Evolutionary conservation across 2,888 invertebrate genomes (phyloP).

Genomic region (Nephrotoma flavescens): DNA sequence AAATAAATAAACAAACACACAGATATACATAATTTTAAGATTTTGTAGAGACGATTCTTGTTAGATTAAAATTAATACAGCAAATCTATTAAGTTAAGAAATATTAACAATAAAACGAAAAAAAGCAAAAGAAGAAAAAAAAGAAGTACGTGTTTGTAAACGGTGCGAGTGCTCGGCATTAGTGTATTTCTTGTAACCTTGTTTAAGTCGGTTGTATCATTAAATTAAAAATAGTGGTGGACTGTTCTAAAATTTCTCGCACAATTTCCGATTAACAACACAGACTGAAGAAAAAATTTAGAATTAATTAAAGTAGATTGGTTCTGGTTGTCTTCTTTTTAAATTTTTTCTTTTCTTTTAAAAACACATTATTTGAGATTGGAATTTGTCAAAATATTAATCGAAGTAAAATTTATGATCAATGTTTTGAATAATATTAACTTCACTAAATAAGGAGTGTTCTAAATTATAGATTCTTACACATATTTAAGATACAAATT

Average conservation of each 20-base stretch:
- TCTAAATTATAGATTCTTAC: background rate
- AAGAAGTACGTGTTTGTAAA: background rate
- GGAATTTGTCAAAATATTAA: conserved; percentile 3
- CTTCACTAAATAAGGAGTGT: background rate
- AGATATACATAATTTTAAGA: background rate
- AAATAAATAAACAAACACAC: background rate
- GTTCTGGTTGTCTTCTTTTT: background rate
- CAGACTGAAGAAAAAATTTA: background rate
- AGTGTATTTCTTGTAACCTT: background rate
- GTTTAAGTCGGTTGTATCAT: background rate
- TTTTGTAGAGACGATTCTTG: background rate
- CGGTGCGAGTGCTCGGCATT: background rate
- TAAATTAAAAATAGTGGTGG: background rate
- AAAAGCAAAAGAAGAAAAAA: background rate
- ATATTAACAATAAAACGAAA: background rate
- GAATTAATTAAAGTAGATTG: conserved; percentile 2
- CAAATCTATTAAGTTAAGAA: background rate
- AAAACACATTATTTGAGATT: background rate
- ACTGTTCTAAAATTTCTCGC: background rate
- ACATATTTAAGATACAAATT: background rate
- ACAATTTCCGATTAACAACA: conserved; percentile 1
- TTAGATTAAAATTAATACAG: background rate
- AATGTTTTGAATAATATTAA: background rate
- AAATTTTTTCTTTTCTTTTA: background rate
- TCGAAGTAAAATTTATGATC: conserved; percentile 1